Evolutionary conservation across 1,140 invertebrate genomes (phyloP), one percentile per base, ranked within the genome.

Genomic region (Stegodyphus dumicola): DNA sequence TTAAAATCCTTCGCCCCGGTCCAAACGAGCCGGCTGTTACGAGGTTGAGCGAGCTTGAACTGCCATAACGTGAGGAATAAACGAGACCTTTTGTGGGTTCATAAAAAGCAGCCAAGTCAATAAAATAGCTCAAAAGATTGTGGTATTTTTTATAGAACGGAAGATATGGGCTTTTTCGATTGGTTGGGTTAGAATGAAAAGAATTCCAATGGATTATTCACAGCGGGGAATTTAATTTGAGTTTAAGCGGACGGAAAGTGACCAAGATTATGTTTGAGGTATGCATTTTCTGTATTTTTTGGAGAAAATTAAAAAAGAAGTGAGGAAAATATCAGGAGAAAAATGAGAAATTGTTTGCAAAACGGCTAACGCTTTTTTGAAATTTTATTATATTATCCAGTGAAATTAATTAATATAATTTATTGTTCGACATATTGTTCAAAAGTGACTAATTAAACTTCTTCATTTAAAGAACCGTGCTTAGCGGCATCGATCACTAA

Each of bases 71-170:
- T n/a, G 51, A 33, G 76, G 64, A 33, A 77, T 75, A 77, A 77
- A 77, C 51, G 76, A 77, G 13, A 48, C 52, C 76, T 67, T 77
- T 77, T 77, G 76, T 77, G 76, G 76, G 48, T 77, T 77, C 76
- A 77, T 77, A 77, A 77, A 77, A 77, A 54, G n/a, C 76, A 7
- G n/a, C 49, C 18, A 77, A 77, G 56, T 67, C 76, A 66, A 77
- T 77, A 67, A 77, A 77, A 67, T 66, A 49, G 76, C 76, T 77
- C 60, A 77, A 77, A 77, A 67, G 76, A 77, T 66, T 77, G 15
- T 17, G 33, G 60, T 65, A 66, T 52, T 77, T 77, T 73, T 70
- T 52, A 33, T 33, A 33, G 33, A 33, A 33, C 33, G 33, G 33
- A 33, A 33, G 33, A 33, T 73, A 73, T 73, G 70, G 49, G 51